Percentiles rank a stretch among this genome's conserved stretches.
phyloP scores from a whole-genome alignment of 1,140 invertebrate genomes.

The Apis laboriosa region DNA sequence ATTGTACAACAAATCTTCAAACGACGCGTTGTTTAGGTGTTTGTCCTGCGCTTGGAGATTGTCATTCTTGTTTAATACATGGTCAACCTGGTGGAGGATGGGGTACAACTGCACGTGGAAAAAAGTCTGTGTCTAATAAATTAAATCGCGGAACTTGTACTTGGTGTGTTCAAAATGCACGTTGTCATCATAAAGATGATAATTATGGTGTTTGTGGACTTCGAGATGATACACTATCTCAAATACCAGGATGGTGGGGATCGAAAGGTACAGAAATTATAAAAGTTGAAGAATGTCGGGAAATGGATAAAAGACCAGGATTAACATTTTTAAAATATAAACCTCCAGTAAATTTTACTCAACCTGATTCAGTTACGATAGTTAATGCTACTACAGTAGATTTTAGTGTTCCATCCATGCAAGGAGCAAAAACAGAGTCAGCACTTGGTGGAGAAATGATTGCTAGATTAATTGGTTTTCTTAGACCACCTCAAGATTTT shows the following conservation, averaged over 20 bases:
- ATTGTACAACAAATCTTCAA: conserved; percentile 93
- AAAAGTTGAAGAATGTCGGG: conserved; percentile 88
- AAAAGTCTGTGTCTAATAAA: conserved; percentile 87
- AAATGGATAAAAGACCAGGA: conserved; percentile 91
- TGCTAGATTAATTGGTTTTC: conserved; percentile 88
- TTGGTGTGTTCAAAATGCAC: conserved; percentile 95
- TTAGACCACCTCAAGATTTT: conserved; percentile 86
- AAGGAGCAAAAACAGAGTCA: conserved; percentile 84
- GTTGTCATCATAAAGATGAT: conserved; percentile 93
- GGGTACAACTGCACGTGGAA: conserved; percentile 77
- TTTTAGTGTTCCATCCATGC: conserved; percentile 85
- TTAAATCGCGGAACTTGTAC: conserved; percentile 89
- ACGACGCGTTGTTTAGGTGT: conserved; percentile 93
- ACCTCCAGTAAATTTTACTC: conserved; percentile 90
- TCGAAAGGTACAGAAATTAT: conserved; percentile 90
- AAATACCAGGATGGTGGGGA: conserved; percentile 94
- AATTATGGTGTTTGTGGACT: conserved; percentile 90
- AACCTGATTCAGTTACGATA: conserved; percentile 92
- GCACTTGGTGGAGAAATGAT: conserved; percentile 87
- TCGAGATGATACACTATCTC: conserved; percentile 88
- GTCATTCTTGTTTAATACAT: conserved; percentile 93
- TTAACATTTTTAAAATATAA: conserved; percentile 94
- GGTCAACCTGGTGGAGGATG: conserved; percentile 81
- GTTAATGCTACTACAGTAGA: conserved; percentile 92
- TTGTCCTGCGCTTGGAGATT: conserved; percentile 92